Evolutionary conservation across 2,888 invertebrate species (phyloP).

Genomic region (Rhimphoctona megacephalus): DNA sequence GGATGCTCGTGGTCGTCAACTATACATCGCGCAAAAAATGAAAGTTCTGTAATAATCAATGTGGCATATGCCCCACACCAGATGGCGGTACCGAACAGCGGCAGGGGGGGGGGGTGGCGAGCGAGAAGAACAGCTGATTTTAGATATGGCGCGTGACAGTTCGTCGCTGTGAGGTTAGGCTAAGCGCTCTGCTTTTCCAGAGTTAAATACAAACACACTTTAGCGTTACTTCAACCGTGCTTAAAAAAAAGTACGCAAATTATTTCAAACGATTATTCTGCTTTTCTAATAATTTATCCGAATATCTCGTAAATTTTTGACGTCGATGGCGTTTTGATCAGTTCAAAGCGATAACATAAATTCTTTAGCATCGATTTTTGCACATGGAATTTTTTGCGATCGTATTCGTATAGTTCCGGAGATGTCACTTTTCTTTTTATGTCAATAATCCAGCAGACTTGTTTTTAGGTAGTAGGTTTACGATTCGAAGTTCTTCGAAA

Average conservation of each 20-base stretch:
- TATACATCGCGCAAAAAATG: constrained; percentile 9
- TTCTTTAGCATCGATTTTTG: background rate
- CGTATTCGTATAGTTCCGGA: background rate
- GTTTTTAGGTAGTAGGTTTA: background rate
- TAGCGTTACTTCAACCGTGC: background rate
- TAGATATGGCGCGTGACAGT: constrained; percentile 72
- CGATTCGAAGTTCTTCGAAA: background rate
- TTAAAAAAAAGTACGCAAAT: background rate
- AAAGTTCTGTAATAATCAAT: constrained; percentile 39
- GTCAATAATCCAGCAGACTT: background rate
- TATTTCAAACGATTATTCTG: background rate
- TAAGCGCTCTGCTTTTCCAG: constrained; percentile 19
- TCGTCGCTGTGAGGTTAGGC: constrained; percentile 65
- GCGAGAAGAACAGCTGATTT: constrained; percentile 70
- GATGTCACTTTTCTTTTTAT: background rate
- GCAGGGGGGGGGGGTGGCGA: background rate
- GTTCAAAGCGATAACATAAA: background rate
- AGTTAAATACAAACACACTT: background rate
- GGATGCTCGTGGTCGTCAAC: background rate
- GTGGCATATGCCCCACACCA: constrained; percentile 34
- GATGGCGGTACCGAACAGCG: constrained; percentile 42
- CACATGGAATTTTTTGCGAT: constrained; percentile 1
- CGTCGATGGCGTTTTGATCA: background rate
- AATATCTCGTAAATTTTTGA: background rate
- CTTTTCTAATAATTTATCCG: background rate